Percentiles rank a stretch among this genome's conserved stretches.
Evolutionary conservation across 1,140 invertebrate genomes (phyloP).

Genomic region (Tetragonula clypearis): DNA sequence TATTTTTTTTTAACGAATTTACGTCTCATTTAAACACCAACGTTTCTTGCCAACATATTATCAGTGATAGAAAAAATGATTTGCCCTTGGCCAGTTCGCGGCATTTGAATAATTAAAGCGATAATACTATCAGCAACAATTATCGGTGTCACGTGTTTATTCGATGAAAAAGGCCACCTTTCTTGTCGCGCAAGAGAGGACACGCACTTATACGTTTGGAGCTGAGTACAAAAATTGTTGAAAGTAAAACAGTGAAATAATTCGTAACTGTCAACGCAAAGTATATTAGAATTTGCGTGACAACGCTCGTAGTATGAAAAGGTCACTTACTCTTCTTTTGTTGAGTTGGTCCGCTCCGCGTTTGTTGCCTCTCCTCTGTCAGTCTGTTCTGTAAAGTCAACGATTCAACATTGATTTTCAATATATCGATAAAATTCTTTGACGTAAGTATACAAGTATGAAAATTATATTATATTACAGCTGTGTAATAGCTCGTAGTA

Average conservation of each 20-base stretch:
- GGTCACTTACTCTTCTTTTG: slow-evolving; percentile 1
- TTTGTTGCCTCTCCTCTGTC: not conserved
- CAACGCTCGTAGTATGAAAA: not conserved
- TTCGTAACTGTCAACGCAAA: not conserved
- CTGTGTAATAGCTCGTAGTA: not conserved
- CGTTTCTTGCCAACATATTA: too few relatives aligned
- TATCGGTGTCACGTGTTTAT: not conserved
- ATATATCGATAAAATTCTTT: not conserved
- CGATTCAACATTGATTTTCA: not conserved
- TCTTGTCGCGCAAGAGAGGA: not conserved
- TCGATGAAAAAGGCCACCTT: not conserved
- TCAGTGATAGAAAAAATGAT: not conserved
- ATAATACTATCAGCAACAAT: not conserved
- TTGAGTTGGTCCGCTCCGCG: not conserved
- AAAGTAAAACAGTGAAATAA: not conserved
- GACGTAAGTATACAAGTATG: not conserved
- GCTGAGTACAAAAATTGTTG: not conserved
- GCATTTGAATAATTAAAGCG: not conserved
- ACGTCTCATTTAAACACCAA: too few relatives aligned
- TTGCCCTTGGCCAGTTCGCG: not conserved
- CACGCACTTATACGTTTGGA: not conserved
- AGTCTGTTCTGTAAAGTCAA: not conserved
- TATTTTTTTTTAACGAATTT: not conserved
- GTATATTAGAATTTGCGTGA: not conserved
- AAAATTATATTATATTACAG: not conserved